Base-by-base conservation (phyloP, 2,797 vertebrate genomes). In the Periparus ater region DNA sequence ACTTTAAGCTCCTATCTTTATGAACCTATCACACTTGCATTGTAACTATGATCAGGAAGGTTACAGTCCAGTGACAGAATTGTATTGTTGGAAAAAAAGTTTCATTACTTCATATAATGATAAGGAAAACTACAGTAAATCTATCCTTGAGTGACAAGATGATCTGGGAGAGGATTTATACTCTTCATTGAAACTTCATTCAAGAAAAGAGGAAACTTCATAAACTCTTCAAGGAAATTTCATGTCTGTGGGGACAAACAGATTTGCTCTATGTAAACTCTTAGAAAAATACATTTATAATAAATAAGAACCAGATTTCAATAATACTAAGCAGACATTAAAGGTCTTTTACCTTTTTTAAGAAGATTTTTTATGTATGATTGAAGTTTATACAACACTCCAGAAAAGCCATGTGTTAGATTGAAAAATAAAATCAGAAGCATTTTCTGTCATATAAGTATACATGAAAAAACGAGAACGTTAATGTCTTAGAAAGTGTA, bases 371-470 rank as follows among this genome's bases (percentile, higher is more conserved):
- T 98, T 98, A 98, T 98, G 96, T 98, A 98, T 95, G 97, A 98
- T 96, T 97, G 96, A 98, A 98, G 88, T 92, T 98, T 98, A 91
- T 98, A 98, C 98, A 98, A 97, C 97, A 98, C 97, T 98, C 97
- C 92, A 87, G 95, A 97, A 98, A 98, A 98, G 95, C 97, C 97
- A 61, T 96, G 97, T 98, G 97, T 98, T 97, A 98, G 96, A 97
- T 95, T 97, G 96, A 97, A 98, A 98, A 98, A 97, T 97, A 97
- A 98, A 98, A 97, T 97, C 97, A 97, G 97, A 98, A 97, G 97
- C 98, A 96, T 97, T 97, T 97, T 98, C 93, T 95, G 95, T 97
- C 97, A 98, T 95, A 97, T 93, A 96, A 88, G 92, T 97, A 97
- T 97, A 98, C 97, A 98, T 98, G 98, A 97, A 98, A 98, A 98